Conservation (phyloP, 2,113 vertebrate species). For the Orientallactaga bullata region DNA sequence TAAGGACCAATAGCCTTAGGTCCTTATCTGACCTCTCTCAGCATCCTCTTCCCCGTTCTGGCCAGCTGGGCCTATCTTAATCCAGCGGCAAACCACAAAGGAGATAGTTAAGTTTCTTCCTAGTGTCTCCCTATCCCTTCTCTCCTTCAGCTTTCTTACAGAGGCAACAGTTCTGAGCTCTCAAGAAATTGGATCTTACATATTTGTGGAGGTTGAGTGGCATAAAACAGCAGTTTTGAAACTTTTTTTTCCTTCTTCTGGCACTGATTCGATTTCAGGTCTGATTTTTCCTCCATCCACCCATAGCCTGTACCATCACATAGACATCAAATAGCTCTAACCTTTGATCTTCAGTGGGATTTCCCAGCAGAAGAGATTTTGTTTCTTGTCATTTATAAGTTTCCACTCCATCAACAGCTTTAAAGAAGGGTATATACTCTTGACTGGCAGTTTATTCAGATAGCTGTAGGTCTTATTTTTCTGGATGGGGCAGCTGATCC, state of each 20-base stretch:
- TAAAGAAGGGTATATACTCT: constrained; percentile 91
- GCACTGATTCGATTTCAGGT: constrained; percentile 44
- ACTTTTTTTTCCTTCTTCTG: constrained; percentile 49
- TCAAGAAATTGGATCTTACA: constrained; percentile 30
- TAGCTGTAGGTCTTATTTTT: constrained; percentile 90
- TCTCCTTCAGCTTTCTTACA: neutral
- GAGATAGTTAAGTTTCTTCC: neutral
- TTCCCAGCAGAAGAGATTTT: constrained; percentile 93
- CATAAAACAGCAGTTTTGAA: constrained; percentile 1
- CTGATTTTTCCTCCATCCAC: neutral
- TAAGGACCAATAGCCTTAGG: neutral
- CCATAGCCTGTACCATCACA: neutral
- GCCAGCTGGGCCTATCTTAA: neutral
- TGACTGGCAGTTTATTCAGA: constrained; percentile 92
- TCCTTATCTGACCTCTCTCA: neutral
- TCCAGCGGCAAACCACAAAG: neutral
- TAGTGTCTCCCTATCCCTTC: neutral
- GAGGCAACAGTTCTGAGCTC: constrained; percentile 26
- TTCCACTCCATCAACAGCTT: constrained; percentile 95
- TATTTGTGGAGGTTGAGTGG: constrained; percentile 12
- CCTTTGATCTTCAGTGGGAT: constrained; percentile 94
- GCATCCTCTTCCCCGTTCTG: neutral
- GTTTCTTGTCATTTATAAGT: constrained; percentile 88
- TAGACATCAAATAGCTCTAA: constrained; percentile 61
- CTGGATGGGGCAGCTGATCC: constrained; percentile 94